phyloP scores from a whole-genome alignment of 1,140 invertebrate species.

The Pachypeltis micranthus region DNA sequence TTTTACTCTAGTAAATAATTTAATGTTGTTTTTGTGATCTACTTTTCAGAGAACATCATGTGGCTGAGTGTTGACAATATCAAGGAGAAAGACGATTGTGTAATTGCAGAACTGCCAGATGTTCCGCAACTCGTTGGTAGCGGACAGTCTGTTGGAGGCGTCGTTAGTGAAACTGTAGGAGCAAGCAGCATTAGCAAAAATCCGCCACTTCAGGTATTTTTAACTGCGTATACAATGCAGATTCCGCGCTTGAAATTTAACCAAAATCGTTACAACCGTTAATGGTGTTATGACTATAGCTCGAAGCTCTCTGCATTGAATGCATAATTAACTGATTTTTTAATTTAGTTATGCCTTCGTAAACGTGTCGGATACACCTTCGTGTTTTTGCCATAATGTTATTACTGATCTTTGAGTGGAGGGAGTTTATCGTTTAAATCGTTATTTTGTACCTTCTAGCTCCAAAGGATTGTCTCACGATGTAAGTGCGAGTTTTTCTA shows the following conservation, averaged over 20 bases:
- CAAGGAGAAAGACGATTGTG: constrained; percentile 56
- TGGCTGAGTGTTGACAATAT: constrained; percentile 91
- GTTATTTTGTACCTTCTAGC: constrained; percentile 22
- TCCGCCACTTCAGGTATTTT: constrained; percentile 38
- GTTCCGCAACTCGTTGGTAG: constrained; percentile 83
- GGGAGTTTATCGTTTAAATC: constrained; percentile 2
- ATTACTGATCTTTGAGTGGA: no score
- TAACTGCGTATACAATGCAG: no score
- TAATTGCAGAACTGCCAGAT: constrained; percentile 66
- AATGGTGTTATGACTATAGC: no score
- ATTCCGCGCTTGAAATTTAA: no score
- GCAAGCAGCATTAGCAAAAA: constrained; percentile 47
- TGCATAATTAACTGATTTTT: no score
- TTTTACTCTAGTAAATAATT: constrained; percentile 21
- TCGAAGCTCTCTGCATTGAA: background rate
- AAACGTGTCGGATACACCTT: background rate
- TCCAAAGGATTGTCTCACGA: constrained; percentile 46
- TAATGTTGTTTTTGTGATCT: background rate
- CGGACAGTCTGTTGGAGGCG: constrained; percentile 90
- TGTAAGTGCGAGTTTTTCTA: constrained; percentile 98
- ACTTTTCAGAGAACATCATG: constrained; percentile 70
- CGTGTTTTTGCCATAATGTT: background rate
- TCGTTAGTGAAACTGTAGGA: constrained; percentile 84
- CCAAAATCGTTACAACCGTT: no score
- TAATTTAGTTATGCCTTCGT: no score